Percentiles rank a stretch among this genome's conserved stretches.
Evolutionary conservation across 2,113 vertebrate species (phyloP).

Genomic region (Ptilorrhoa leucosticta): DNA sequence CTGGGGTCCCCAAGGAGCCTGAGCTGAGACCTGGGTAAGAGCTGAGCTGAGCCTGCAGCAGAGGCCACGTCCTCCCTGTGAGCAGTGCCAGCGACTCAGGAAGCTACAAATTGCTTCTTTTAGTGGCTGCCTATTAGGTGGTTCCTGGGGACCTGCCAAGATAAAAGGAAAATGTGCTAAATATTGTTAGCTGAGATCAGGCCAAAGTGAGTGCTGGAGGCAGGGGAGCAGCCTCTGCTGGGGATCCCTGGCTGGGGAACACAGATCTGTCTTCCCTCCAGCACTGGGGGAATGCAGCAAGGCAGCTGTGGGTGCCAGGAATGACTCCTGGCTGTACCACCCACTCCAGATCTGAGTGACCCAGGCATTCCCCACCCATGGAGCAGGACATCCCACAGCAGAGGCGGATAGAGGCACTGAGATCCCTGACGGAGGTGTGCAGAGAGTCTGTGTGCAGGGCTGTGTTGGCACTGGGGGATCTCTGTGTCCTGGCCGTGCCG

Average conservation of each 20-base stretch:
- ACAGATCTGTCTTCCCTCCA: not conserved
- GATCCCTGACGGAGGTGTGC: fast-evolving
- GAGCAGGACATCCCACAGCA: not conserved
- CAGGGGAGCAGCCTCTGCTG: not conserved
- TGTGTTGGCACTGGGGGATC: fast-evolving
- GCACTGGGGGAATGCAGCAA: not conserved
- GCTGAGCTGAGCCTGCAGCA: not conserved
- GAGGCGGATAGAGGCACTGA: not conserved
- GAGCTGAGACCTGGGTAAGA: not conserved
- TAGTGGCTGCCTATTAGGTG: not conserved
- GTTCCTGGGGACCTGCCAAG: conserved; percentile 18
- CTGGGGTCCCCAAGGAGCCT: not conserved
- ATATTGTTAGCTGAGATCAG: not conserved
- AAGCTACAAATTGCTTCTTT: not conserved
- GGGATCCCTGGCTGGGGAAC: not conserved
- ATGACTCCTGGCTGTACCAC: not conserved
- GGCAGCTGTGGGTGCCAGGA: not conserved
- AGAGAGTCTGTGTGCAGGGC: not conserved
- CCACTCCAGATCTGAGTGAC: not conserved
- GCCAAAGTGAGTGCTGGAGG: not conserved
- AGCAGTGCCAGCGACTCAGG: not conserved
- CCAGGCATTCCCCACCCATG: fast-evolving
- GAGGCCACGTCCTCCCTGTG: fast-evolving
- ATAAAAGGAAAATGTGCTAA: not conserved
- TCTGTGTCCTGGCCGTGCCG: fast-evolving